phyloP scores from a whole-genome alignment of 2,888 invertebrate genomes.

The Tenthredo notha region DNA sequence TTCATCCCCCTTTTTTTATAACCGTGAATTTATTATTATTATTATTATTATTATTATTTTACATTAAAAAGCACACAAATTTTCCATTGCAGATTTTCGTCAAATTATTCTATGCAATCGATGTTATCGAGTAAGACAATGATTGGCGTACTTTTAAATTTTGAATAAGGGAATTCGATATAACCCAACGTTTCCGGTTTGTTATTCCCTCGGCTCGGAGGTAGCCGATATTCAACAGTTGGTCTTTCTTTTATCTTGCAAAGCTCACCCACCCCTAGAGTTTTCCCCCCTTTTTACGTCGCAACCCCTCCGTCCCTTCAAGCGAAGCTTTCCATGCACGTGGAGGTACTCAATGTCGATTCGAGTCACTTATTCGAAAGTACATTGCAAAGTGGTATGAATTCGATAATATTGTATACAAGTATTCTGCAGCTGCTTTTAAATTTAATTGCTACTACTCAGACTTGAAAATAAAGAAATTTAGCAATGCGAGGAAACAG shows the following conservation, averaged over 20 bases:
- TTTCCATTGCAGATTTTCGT: neutral
- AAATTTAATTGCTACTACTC: neutral
- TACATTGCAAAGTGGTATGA: neutral
- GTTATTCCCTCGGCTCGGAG: slow-evolving; percentile 56
- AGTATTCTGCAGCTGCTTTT: neutral
- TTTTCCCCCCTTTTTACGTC: slow-evolving; percentile 58
- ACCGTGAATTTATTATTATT: too few species aligned
- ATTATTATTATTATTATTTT: too few species aligned
- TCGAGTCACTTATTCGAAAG: slow-evolving; percentile 34
- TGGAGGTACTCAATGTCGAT: slow-evolving; percentile 37
- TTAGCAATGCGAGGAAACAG: neutral
- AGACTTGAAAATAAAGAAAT: neutral
- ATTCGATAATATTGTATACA: neutral
- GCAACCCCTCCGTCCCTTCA: slow-evolving; percentile 61
- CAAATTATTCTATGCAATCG: neutral
- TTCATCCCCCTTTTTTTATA: neutral
- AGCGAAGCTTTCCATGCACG: slow-evolving; percentile 51
- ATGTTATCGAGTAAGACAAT: slow-evolving; percentile 12
- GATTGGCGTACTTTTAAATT: slow-evolving; percentile 58
- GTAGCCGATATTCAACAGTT: slow-evolving; percentile 77
- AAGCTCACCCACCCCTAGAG: slow-evolving; percentile 65
- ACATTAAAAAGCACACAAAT: neutral
- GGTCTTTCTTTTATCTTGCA: slow-evolving; percentile 77
- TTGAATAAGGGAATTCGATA: neutral
- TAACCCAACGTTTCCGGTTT: neutral